phyloP scores from a whole-genome alignment of 1,140 invertebrate genomes.

The Solenopsis invicta region DNA sequence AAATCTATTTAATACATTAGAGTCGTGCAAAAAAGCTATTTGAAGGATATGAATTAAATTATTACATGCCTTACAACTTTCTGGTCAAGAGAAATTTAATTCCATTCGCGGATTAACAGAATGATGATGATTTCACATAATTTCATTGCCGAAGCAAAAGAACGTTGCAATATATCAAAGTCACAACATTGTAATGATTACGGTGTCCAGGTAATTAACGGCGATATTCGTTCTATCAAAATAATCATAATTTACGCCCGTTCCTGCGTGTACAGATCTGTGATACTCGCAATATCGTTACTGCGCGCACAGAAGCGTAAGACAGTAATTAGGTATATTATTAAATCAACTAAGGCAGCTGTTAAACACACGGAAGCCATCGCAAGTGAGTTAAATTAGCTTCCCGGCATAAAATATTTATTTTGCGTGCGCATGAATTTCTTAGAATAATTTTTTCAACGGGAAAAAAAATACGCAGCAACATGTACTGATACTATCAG shows the following conservation, averaged over 20 bases:
- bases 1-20: conserved; percentile 9
- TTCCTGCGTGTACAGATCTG: conserved; percentile 42
- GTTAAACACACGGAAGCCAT: conserved; percentile 57
- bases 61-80: background rate
- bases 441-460: conserved; percentile 2
- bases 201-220: conserved; percentile 46
- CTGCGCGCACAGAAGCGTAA: conserved; percentile 57
- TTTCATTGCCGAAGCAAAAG: conserved; percentile 5
- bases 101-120: conserved; percentile 11
- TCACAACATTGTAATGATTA: conserved; percentile 42
- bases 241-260: conserved; percentile 61
- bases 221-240: conserved; percentile 56
- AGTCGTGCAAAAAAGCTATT: background rate
- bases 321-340: conserved; percentile 65
- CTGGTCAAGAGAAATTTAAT: conserved; percentile 14
- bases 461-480: background rate
- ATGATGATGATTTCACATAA: conserved; percentile 48
- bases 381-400: conserved; percentile 34
- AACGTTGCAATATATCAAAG: conserved; percentile 33
- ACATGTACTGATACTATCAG: background rate
- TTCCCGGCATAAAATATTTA: conserved; percentile 42
- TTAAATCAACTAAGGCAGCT: conserved; percentile 57
- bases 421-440: conserved; percentile 43
- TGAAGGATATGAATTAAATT: conserved; percentile 10
- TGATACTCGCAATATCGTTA: conserved; percentile 57